Percentiles rank a stretch among this genome's conserved stretches.
phyloP scores from a whole-genome alignment of 1,140 invertebrate species.

The Pseudobourletiella spinata region DNA sequence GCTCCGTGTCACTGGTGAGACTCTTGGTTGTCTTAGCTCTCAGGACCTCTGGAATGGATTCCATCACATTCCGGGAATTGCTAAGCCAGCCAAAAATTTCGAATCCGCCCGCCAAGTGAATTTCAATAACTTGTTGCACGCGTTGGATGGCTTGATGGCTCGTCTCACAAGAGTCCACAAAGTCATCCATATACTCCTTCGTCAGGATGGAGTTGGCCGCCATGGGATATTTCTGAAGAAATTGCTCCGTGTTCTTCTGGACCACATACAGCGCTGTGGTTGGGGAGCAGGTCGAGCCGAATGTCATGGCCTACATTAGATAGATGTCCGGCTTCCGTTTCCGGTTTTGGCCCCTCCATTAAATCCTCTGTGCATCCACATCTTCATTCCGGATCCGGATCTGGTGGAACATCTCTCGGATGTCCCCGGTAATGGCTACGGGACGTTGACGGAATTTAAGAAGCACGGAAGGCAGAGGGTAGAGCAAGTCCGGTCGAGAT shows the following conservation, averaged over 20 bases:
- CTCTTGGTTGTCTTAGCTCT: background rate
- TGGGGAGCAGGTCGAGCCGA: conserved; percentile 24
- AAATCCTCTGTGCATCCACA: background rate
- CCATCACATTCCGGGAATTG: background rate
- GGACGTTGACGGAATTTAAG: conserved; percentile 19
- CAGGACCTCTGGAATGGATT: background rate
- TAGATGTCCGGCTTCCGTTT: background rate
- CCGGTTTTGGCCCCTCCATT: background rate
- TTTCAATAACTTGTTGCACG: background rate
- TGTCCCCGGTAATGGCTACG: conserved; percentile 21
- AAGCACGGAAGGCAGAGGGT: background rate
- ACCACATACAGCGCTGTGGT: conserved; percentile 5
- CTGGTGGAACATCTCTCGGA: conserved; percentile 18
- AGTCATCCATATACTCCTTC: conserved; percentile 25
- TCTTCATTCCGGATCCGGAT: background rate
- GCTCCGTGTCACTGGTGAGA: background rate
- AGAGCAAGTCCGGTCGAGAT: conserved; percentile 16
- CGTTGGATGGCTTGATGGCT: no score
- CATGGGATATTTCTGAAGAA: conserved; percentile 20
- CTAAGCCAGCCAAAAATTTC: background rate
- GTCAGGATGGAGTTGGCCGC: conserved; percentile 8
- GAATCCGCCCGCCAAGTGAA: background rate
- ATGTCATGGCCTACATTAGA: conserved; percentile 11
- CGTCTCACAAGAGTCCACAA: background rate
- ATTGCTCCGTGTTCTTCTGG: conserved; percentile 21